Evolutionary conservation across 2,113 vertebrate species (phyloP).

Genomic region (Charadrius vociferus): DNA sequence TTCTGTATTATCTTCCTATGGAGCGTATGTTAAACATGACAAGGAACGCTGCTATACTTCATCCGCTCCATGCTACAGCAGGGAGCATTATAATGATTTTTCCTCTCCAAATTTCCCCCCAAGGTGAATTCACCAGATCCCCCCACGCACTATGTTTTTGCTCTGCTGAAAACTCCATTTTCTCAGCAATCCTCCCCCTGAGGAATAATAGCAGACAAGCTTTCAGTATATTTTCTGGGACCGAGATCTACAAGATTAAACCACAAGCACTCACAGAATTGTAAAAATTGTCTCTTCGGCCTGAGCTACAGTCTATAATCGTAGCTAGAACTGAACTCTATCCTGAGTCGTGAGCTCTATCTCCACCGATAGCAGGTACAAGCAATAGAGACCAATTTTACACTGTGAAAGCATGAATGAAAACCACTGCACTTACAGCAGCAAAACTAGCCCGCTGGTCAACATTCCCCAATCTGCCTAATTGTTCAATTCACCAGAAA

Average conservation of each 20-base stretch:
- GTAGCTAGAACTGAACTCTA: neutral
- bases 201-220: neutral
- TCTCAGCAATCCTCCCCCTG: neutral
- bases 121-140: neutral
- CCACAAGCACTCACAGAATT: neutral
- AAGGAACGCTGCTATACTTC: accelerated
- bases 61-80: neutral
- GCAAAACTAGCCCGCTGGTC: neutral
- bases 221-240: neutral
- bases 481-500: neutral
- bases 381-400: neutral
- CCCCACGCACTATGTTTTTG: neutral
- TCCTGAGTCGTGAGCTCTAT: neutral
- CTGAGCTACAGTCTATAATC: neutral
- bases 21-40: neutral
- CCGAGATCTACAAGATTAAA: neutral
- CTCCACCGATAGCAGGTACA: neutral
- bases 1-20: neutral
- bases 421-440: neutral
- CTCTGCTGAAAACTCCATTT: neutral
- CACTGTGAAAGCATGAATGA: neutral
- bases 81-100: neutral
- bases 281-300: neutral
- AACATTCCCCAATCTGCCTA: neutral
- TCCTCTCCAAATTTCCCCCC: neutral